Evolutionary conservation across 2,888 invertebrate genomes (phyloP), one percentile per base, ranked within the genome.

Genomic region (Keiferia lycopersicella): DNA sequence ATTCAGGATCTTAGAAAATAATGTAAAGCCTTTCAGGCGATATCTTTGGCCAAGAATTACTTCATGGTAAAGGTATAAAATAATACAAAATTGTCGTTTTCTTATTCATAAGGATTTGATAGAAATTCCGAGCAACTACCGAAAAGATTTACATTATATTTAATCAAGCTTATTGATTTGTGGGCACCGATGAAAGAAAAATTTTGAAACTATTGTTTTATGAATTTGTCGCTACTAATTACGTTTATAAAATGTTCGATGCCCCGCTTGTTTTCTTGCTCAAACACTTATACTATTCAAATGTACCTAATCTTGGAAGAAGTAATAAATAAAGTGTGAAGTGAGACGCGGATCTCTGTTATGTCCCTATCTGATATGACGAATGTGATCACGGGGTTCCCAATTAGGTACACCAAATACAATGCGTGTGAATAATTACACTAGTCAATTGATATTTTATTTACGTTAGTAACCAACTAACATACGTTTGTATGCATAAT

Each of bases 391-490:
- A 45, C 6, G 45, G 45, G 45, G n/a, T 45, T 16, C 45, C 45
- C 45, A 45, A 45, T 16, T 45, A 26, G 6, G 3, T 26, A n/a
- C 16, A 45, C 34, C 34, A 34, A 34, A 34, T 8, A 34, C 34
- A 34, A 10, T 34, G 16, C n/a, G 45, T 45, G 16, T 16, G 45
- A 8, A 45, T 53, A 53, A 26, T n/a, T 18, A 26, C 26, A 30
- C 14, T 20, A 53, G 53, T 53, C 53, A 53, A 53, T 53, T 53
- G n/a, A 53, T 53, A 53, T 26, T 53, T 53, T n/a, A 26, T 53
- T 53, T 53, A 53, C n/a, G 2, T 26, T 26, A 26, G 26, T 26
- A 20, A 53, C 48, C 48, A 18, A 48, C 20, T 20, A 2, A 50
- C 50, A 20, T 50, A 20, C 20, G 10, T 18, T 18, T 20, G 18